A percentile compares a stretch with the other conserved stretches of the same genome.
These are phyloP conservation scores for Sycobia sp. DNA, from an alignment of 1,140 invertebrate species.

Conservation along the genomic window DNA sequence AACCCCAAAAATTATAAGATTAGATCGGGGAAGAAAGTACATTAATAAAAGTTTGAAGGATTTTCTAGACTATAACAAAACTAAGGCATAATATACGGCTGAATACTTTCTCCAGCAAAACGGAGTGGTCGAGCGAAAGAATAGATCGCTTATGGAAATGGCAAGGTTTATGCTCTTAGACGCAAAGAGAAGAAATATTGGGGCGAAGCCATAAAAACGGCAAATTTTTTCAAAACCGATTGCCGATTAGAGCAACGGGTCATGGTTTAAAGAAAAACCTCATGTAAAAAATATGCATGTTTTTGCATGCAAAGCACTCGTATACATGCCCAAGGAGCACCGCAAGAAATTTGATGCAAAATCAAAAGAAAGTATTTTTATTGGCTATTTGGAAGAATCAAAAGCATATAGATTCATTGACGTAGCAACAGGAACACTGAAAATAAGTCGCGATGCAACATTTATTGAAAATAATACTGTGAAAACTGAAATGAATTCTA, in stretches of 20 bases:
- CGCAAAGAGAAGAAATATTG: constrained; percentile 46
- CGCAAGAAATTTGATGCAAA: too few relatives aligned
- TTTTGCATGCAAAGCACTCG: constrained; percentile 25
- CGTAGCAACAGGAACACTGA: neutral
- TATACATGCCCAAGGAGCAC: constrained; percentile 25
- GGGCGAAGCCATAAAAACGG: constrained; percentile 55
- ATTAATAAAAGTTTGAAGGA: too few relatives aligned
- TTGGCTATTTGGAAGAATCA: too few relatives aligned
- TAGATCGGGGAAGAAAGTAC: constrained; percentile 10
- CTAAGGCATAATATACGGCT: constrained; percentile 40
- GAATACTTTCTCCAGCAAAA: constrained; percentile 52
- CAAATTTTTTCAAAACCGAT: constrained; percentile 17
- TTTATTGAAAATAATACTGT: too few relatives aligned
- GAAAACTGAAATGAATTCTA: too few relatives aligned
- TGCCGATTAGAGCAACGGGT: constrained; percentile 29
- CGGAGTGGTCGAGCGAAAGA: constrained; percentile 53
- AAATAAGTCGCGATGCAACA: too few relatives aligned
- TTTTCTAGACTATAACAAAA: too few relatives aligned
- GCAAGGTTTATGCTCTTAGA: constrained; percentile 48
- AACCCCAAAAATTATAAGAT: neutral
- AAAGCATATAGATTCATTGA: neutral
- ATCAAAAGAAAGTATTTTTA: too few relatives aligned
- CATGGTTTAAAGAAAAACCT: constrained; percentile 43
- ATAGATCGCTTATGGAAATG: too few relatives aligned
- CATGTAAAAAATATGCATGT: constrained; percentile 32